phyloP scores from a whole-genome alignment of 2,797 vertebrate genomes.

The Myiothlypis coronata region DNA sequence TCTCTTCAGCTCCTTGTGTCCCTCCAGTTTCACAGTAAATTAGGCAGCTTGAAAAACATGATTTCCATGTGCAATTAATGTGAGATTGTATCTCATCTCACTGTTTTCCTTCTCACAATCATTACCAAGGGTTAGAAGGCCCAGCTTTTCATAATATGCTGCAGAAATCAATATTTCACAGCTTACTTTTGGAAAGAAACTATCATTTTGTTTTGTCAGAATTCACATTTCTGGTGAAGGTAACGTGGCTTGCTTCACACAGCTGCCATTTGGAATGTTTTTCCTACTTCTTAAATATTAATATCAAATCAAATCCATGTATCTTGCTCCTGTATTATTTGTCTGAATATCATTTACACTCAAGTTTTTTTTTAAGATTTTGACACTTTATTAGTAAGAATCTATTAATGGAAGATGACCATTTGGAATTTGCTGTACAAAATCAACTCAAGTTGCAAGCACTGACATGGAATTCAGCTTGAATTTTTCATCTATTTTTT shows the following conservation, averaged over 20 bases:
- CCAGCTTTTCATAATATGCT: neutral
- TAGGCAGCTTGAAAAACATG: neutral
- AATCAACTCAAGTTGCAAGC: neutral
- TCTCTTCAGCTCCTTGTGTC: neutral
- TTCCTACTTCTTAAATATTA: neutral
- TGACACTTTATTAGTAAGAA: neutral
- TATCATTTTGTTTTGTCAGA: neutral
- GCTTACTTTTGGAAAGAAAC: neutral
- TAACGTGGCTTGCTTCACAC: neutral
- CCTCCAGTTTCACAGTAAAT: neutral
- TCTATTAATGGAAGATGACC: neutral
- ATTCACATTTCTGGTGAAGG: neutral
- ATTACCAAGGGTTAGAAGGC: neutral
- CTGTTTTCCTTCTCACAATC: neutral
- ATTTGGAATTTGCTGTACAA: neutral
- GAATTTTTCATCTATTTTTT: neutral
- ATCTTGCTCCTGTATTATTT: neutral
- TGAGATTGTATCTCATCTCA: neutral
- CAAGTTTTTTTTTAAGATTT: neutral
- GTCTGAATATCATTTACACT: neutral
- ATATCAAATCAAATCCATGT: neutral
- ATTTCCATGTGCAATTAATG: neutral
- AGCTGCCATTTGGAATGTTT: neutral
- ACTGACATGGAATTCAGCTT: neutral
- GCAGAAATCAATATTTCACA: neutral